These are phyloP conservation scores for Brachionus sp. DNA, from an alignment of 1,140 invertebrate species.

Conservation along the genomic window DNA sequence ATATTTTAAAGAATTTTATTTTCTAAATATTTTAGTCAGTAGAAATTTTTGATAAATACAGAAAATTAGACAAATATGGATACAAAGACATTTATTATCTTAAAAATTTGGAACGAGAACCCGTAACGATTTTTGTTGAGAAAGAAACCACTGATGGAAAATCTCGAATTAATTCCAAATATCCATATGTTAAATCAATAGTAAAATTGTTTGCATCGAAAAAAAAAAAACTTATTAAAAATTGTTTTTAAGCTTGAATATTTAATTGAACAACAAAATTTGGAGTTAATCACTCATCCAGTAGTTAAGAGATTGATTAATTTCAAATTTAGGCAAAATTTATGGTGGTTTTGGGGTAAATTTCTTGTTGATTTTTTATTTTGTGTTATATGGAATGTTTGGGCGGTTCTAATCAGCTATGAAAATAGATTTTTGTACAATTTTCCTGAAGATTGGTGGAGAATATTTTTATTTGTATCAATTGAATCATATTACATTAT, in stretches of 20 bases:
- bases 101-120: not conserved
- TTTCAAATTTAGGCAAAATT: not conserved
- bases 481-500: no score
- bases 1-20: not conserved
- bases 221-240: not conserved
- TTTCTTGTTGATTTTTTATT: not conserved
- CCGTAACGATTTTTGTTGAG: not conserved
- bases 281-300: not conserved
- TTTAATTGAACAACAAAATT: not conserved
- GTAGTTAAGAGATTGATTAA: not conserved
- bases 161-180: not conserved
- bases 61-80: not conserved
- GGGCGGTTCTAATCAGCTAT: not conserved
- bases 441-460: conserved; percentile 35
- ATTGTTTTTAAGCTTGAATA: not conserved
- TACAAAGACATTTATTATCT: conserved; percentile 3
- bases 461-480: conserved; percentile 24
- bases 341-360: not conserved
- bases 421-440: not conserved
- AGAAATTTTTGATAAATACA: not conserved
- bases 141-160: not conserved
- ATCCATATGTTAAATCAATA: not conserved
- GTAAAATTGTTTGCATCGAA: not conserved
- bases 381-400: conserved; percentile 30
- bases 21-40: not conserved